phyloP scores from a whole-genome alignment of 2,888 invertebrate species.

The Mesoligia furuncula region DNA sequence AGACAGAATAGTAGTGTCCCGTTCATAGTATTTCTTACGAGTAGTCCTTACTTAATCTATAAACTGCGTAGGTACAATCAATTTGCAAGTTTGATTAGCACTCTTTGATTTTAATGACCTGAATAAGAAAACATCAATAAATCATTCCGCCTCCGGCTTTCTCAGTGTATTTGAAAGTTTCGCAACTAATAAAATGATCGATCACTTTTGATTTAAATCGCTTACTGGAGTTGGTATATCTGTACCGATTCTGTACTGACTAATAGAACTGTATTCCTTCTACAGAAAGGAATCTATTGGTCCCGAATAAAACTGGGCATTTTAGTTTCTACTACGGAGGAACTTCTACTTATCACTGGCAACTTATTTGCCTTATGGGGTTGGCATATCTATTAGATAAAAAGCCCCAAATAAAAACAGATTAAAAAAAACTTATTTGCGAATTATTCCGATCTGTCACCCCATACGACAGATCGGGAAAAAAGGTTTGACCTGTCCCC shows the following conservation, averaged over 20 bases:
- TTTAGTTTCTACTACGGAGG: background rate
- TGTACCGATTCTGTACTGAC: background rate
- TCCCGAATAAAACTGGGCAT: too few relatives aligned
- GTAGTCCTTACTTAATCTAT: slow-evolving; percentile 10
- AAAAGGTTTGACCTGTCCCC: too few relatives aligned
- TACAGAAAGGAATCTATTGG: too few relatives aligned
- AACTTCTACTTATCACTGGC: too few relatives aligned
- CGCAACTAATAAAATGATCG: slow-evolving; percentile 37
- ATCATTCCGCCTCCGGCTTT: slow-evolving; percentile 41
- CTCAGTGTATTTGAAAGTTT: slow-evolving; percentile 32
- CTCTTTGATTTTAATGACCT: slow-evolving; percentile 54
- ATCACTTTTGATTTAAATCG: slow-evolving; percentile 34
- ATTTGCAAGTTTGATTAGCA: slow-evolving; percentile 55
- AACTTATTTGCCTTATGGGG: too few relatives aligned
- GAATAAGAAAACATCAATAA: slow-evolving; percentile 42
- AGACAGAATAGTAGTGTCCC: background rate
- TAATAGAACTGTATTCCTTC: background rate
- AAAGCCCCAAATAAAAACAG: too few relatives aligned
- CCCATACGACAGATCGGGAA: too few relatives aligned
- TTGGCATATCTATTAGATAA: too few relatives aligned
- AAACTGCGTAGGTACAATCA: slow-evolving; percentile 43
- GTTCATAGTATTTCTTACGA: background rate
- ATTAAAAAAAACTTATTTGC: too few relatives aligned
- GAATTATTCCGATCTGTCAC: too few relatives aligned
- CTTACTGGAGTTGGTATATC: background rate